Conservation (phyloP, 2,797 vertebrate species). For the Falco novaeseelandiae region DNA sequence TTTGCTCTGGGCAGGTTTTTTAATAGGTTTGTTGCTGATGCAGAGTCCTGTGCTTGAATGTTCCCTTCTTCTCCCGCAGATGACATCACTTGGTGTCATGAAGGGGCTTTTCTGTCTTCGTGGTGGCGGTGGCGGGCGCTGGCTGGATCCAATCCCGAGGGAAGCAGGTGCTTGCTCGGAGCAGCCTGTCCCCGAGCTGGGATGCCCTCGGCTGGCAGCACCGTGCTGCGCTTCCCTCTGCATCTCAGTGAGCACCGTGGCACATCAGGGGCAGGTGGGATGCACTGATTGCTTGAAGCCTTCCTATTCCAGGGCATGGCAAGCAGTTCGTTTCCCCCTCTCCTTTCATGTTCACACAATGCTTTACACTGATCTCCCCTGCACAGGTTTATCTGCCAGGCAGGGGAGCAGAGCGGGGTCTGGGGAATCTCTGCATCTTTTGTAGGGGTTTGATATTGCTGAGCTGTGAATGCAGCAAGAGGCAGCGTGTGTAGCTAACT, state of each 20-base stretch:
- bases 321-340: not conserved
- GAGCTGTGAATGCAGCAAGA: not conserved
- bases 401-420: not conserved
- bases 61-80: not conserved
- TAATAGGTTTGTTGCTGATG: not conserved
- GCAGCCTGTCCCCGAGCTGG: accelerated
- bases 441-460: not conserved
- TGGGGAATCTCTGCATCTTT: not conserved
- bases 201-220: not conserved
- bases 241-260: not conserved
- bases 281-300: not conserved
- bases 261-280: constrained; percentile 8
- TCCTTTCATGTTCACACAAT: not conserved
- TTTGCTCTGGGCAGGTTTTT: not conserved
- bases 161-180: constrained; percentile 50
- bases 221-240: not conserved
- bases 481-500: constrained; percentile 35
- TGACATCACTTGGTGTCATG: not conserved
- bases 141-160: not conserved
- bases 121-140: accelerated
- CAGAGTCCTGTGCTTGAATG: not conserved
- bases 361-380: not conserved
- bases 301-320: not conserved
- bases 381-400: not conserved
- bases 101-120: not conserved